Evolutionary conservation across 2,888 invertebrate species (phyloP), one percentile per base, ranked within the genome.

Genomic region (Penaeus monodon): DNA sequence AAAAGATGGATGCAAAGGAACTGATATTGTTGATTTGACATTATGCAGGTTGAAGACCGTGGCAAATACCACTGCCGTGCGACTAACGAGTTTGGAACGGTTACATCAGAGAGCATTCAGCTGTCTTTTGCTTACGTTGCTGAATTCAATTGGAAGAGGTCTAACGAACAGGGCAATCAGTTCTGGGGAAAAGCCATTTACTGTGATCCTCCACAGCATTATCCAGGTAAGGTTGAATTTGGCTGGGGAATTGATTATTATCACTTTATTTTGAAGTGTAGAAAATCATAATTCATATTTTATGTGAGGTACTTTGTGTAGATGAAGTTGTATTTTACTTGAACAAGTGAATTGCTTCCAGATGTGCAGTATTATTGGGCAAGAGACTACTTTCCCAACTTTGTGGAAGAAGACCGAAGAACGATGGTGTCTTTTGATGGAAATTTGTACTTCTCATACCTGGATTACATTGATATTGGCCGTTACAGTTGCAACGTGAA

Each of bases 391-490:
- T 97, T 98, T 91, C 96, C 96, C 0, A 97, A 97, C 92, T 96
- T 98, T 91, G 97, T 99, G 1, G 97, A 98, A 92, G 97, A 98
- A 92, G 97, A 98, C 92, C 95, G 95, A 91, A 94, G 98, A 90
- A 96, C 98, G 0, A 98, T 99, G 93, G 97, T 98, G 0, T 98
- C 98, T 0, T 94, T 95, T 91, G 98, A 98, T 93, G 98, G 98
- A 74, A 96, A 98, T 24, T 94, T 99, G 27, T 99, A 99, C 92
- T 98, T 99, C 92, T 97, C 98, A 33, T 96, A 97, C 14, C 94
- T 99, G 91, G 98, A 98, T 93, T 95, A 95, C 57, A 97, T 97
- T 84, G 98, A 98, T 93, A 94, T 95, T 90, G 98, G 97, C 24
- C 96, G 95, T 91, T 98, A 98, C 93, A 97, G 97, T 90, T 98